Conservation (phyloP, 2,797 vertebrate genomes). For the Sebastes taczanowskii region DNA sequence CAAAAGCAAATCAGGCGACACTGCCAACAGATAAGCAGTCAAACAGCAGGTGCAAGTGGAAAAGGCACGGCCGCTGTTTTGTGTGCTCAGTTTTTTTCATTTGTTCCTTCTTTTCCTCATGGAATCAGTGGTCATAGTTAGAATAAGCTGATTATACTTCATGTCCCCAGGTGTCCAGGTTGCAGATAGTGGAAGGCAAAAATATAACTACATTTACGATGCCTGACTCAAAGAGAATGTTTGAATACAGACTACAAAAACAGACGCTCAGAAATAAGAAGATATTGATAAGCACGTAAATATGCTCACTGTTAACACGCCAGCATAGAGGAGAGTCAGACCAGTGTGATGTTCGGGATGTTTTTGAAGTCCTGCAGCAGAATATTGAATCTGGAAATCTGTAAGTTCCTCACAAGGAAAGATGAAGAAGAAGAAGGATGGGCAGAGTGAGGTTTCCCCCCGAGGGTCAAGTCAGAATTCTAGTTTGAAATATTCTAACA, state of each 20-base stretch:
- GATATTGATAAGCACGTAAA: constrained; percentile 11
- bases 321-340: constrained; percentile 7
- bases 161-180: constrained; percentile 7
- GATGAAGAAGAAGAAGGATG: constrained; percentile 5
- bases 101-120: background rate
- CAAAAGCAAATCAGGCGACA: constrained; percentile 11
- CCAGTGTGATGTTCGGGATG: background rate
- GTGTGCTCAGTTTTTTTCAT: background rate
- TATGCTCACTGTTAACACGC: constrained; percentile 4
- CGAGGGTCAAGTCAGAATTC: constrained; percentile 59
- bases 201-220: background rate
- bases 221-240: constrained; percentile 21
- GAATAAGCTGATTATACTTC: constrained; percentile 8
- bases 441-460: constrained; percentile 43
- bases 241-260: constrained; percentile 16
- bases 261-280: constrained; percentile 4
- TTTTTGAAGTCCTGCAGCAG: constrained; percentile 46
- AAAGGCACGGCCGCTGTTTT: background rate
- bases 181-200: background rate
- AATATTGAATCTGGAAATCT: constrained; percentile 57
- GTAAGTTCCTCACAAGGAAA: constrained; percentile 36
- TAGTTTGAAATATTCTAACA: constrained; percentile 60
- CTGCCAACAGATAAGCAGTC: constrained; percentile 5
- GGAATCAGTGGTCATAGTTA: background rate
- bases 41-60: constrained; percentile 7